phyloP scores from a whole-genome alignment of 2,888 invertebrate species.

The Malthinus flaveolus region DNA sequence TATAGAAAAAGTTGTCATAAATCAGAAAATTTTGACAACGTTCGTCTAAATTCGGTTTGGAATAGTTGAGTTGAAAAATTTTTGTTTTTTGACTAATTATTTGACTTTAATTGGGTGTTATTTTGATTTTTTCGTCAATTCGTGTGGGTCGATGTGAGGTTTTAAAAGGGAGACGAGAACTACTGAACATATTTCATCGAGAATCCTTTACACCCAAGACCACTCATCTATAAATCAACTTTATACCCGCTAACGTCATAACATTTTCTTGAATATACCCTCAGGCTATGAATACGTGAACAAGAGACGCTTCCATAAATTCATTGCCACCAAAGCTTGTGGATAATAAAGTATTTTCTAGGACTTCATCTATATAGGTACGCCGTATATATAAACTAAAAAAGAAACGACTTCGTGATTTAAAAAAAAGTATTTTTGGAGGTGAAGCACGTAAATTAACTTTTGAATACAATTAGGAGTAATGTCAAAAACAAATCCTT shows the following conservation, averaged over 20 bases:
- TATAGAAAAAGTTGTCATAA: too few species aligned
- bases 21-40: too few species aligned
- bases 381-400: background rate
- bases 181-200: conserved; percentile 29
- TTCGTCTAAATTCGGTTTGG: too few species aligned
- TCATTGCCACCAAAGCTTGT: conserved; percentile 22
- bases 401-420: background rate
- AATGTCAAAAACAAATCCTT: too few species aligned
- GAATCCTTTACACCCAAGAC: conserved; percentile 22
- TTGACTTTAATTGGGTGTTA: too few species aligned
- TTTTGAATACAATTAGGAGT: too few species aligned
- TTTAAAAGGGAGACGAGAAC: conserved; percentile 13
- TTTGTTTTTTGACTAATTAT: too few species aligned
- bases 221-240: conserved; percentile 31
- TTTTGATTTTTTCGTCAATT: too few species aligned
- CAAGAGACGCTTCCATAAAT: conserved; percentile 22
- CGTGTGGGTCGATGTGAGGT: too few species aligned
- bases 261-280: conserved; percentile 23
- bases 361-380: conserved; percentile 13
- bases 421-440: too few species aligned
- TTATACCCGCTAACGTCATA: conserved; percentile 30
- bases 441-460: too few species aligned
- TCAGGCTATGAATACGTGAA: conserved; percentile 22
- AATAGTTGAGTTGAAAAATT: too few species aligned
- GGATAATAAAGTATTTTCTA: conserved; percentile 13